Evolutionary conservation across 2,888 invertebrate species (phyloP), one percentile per base, ranked within the genome.

Genomic region (Xestia c-nigrum): DNA sequence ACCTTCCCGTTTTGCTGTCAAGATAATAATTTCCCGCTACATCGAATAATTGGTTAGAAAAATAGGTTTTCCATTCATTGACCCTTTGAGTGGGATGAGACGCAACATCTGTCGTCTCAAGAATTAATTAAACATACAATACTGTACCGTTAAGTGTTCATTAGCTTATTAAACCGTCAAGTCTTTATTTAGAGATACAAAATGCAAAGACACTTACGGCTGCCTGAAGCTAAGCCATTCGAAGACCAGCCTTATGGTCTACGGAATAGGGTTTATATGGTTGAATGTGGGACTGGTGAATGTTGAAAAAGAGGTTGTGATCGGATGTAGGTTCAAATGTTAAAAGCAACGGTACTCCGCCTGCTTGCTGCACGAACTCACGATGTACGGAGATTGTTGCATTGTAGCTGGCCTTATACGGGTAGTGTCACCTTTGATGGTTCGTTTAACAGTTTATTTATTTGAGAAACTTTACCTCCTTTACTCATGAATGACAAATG

Each of bases 331-430:
- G 88, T 86, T 88, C 85, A 88, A 87, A 85, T 86, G 85, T 85
- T 87, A 82, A 74, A 80, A 81, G 76, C 81, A 91, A 91, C 92
- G 90, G 91, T 91, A 90, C 78, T 75, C 82, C 89, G 90, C 91
- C 91, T 89, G 77, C 87, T 88, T 88, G 81, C 75, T 74, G 74
- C 84, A 80, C 84, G 84, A 87, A 78, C 87, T 89, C 88, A 86
- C 83, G 84, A 86, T 80, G 79, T 80, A 81, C 81, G 71, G 69
- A 82, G 80, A 78, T 71, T 68, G 78, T 78, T 84, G 83, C 80
- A 88, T 86, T 90, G 87, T 85, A 76, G 72, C 80, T 46, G 12
- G 55, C 84, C 81, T 69, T 86, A 78, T 81, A 81, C 57, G 81
- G 80, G 43, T 65, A 66, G 63, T 83, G 71, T 80, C 77, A 72